Evolutionary conservation across 2,113 vertebrate species (phyloP).

Genomic region (Piprites chloris): DNA sequence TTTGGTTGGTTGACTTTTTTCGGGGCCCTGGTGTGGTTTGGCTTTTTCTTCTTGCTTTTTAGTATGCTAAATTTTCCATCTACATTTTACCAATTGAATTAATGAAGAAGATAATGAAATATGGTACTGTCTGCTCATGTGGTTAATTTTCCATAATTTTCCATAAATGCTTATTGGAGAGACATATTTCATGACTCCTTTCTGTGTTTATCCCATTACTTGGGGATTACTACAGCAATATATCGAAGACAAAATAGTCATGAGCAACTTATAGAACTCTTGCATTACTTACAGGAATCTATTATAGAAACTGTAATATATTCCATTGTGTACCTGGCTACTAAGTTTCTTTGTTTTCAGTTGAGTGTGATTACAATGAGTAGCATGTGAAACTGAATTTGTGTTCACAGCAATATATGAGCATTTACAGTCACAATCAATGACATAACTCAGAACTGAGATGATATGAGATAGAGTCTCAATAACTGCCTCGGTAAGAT

Average conservation of each 20-base stretch:
- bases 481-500: not conserved
- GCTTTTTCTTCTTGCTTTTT: not conserved
- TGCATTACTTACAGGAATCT: not conserved
- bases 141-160: slow-evolving; percentile 18
- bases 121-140: not conserved
- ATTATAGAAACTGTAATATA: not conserved
- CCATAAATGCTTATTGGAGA: not conserved
- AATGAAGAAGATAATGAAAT: not conserved
- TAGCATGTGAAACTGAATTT: not conserved
- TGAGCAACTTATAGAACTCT: not conserved
- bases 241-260: not conserved
- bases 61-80: not conserved
- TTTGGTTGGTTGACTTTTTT: not conserved
- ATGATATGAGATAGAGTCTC: not conserved
- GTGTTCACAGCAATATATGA: not conserved
- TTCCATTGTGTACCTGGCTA: not conserved
- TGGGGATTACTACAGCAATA: not conserved
- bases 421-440: not conserved
- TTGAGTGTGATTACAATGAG: not conserved
- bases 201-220: slow-evolving; percentile 14
- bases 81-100: not conserved
- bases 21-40: rapidly evolving
- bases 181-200: not conserved
- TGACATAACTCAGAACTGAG: not conserved
- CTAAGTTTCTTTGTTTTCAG: not conserved